A percentile compares a stretch with the other conserved stretches of the same genome.
These are phyloP conservation scores for Protobothrops mucrosquamatus DNA, from an alignment of 2,113 vertebrate genomes.

Conservation along the genomic window DNA sequence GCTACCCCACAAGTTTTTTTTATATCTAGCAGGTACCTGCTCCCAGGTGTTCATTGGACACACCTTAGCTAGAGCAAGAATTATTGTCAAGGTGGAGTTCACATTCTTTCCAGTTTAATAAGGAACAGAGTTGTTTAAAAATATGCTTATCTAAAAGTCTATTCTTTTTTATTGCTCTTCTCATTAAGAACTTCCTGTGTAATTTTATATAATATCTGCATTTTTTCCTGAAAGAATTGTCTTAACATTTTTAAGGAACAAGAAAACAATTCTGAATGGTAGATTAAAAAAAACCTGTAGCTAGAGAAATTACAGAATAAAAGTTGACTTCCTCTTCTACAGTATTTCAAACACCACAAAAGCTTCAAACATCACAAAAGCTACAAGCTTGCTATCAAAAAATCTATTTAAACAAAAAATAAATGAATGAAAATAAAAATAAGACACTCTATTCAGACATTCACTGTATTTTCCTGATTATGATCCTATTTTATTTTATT, in stretches of 20 bases:
- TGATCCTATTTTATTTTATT: not conserved
- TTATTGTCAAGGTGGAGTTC: slow-evolving; percentile 9
- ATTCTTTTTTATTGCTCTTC: slow-evolving; percentile 58
- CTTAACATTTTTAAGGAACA: slow-evolving; percentile 47
- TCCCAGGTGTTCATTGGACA: slow-evolving; percentile 35
- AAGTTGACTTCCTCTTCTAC: not conserved
- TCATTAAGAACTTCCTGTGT: slow-evolving; percentile 65
- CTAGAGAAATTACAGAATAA: slow-evolving; percentile 28
- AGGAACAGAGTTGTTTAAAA: slow-evolving; percentile 38
- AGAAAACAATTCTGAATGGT: slow-evolving; percentile 57
- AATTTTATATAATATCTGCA: slow-evolving; percentile 53
- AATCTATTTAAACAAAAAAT: not conserved
- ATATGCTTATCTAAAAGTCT: slow-evolving; percentile 53
- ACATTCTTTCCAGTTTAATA: not conserved
- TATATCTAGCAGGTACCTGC: slow-evolving; percentile 4
- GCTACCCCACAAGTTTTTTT: slow-evolving; percentile 17
- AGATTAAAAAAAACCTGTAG: not conserved
- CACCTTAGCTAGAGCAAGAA: slow-evolving; percentile 52
- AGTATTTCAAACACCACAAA: slow-evolving; percentile 1
- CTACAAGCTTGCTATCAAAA: not conserved
- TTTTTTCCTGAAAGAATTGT: slow-evolving; percentile 52
- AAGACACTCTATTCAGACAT: not conserved
- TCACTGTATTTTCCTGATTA: not conserved
- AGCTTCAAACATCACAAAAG: not conserved
- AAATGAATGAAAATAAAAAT: not conserved